Evolutionary conservation across 2,113 vertebrate genomes (phyloP).

Genomic region (Nematolebias whitei): DNA sequence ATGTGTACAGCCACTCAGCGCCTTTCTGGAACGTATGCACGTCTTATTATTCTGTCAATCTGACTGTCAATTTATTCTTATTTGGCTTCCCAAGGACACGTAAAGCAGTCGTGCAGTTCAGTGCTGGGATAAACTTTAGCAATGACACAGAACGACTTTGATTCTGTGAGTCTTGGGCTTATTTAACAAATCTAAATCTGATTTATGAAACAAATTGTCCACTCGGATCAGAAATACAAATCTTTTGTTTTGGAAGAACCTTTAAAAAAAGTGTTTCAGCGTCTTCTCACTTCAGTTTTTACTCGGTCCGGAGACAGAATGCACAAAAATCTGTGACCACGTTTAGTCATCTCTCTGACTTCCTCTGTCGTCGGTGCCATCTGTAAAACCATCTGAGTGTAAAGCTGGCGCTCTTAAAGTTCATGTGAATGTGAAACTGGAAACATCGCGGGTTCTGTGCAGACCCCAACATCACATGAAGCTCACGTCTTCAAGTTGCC

Average conservation of each 20-base stretch:
- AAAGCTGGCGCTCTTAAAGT: background rate
- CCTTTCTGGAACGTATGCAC: slow-evolving; percentile 1
- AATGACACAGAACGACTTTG: background rate
- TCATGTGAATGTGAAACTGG: slow-evolving; percentile 18
- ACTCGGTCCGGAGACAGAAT: slow-evolving; percentile 16
- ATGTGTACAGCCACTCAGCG: background rate
- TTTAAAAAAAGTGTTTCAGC: background rate
- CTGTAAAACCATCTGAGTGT: background rate
- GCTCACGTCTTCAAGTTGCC: slow-evolving; percentile 6
- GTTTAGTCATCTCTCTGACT: slow-evolving; percentile 1
- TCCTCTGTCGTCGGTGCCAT: slow-evolving; percentile 4
- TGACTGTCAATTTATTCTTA: background rate
- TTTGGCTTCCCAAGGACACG: background rate
- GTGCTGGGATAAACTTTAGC: background rate
- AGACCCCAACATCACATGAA: background rate
- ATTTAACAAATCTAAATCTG: too few species aligned
- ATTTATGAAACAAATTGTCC: slow-evolving; percentile 20
- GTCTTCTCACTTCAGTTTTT: slow-evolving; percentile 8
- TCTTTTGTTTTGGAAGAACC: background rate
- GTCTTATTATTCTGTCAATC: background rate
- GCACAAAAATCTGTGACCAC: slow-evolving; percentile 15
- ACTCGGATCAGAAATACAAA: background rate
- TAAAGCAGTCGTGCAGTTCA: background rate
- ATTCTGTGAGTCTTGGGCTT: slow-evolving; percentile 34
- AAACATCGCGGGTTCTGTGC: slow-evolving; percentile 17